A percentile compares a stretch with the other conserved stretches of the same genome.
Conservation (phyloP, 2,797 vertebrate species). For the Urophycis tenuis region DNA sequence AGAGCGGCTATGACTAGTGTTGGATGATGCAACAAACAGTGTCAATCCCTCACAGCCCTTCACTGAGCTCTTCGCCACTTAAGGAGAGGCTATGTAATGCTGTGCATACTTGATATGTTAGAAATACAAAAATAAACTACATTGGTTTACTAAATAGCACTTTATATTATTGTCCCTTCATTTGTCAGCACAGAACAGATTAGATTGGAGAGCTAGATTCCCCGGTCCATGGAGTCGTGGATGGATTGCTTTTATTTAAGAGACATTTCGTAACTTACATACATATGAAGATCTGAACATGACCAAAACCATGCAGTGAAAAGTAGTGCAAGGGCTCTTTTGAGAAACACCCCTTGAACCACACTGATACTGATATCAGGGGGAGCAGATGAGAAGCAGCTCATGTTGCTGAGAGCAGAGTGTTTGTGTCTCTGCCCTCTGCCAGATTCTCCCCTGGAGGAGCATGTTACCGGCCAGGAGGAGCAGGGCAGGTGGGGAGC, state of each 20-base stretch:
- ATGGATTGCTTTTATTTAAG: no score
- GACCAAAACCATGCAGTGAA: no score
- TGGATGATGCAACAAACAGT: no score
- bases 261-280: no score
- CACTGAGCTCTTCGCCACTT: neutral
- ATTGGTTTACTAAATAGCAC: neutral
- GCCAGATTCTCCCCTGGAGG: neutral
- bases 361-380: neutral
- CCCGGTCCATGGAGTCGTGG: no score
- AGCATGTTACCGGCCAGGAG: constrained; percentile 59
- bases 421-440: neutral
- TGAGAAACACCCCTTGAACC: no score
- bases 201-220: no score
- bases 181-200: neutral
- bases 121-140: no score
- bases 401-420: neutral
- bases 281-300: no score
- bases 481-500: constrained; percentile 62
- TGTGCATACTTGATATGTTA: neutral
- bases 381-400: neutral
- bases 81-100: neutral
- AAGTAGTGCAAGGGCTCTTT: no score
- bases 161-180: neutral
- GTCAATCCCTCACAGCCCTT: no score
- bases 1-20: no score